phyloP scores from a whole-genome alignment of 2,797 vertebrate species.

The Adrianichthys oophorus region DNA sequence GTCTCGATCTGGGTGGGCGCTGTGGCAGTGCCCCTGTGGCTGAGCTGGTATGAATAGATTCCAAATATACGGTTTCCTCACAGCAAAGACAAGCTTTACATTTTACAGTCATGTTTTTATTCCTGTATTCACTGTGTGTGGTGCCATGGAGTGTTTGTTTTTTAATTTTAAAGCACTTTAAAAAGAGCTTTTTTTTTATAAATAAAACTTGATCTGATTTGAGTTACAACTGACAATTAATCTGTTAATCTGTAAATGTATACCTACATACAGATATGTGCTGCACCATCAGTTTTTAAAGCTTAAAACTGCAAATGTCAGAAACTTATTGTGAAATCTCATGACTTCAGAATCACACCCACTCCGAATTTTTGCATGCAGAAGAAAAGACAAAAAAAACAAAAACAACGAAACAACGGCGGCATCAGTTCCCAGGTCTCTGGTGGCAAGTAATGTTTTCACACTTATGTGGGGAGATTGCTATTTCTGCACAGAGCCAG shows the following conservation, averaged over 20 bases:
- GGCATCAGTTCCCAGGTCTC: slow-evolving; percentile 52
- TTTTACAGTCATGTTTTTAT: too few species aligned
- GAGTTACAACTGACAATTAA: not conserved
- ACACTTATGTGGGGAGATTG: slow-evolving; percentile 76
- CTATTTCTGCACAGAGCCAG: slow-evolving; percentile 77
- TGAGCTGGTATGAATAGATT: too few species aligned
- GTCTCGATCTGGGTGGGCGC: too few species aligned
- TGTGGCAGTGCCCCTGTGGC: too few species aligned
- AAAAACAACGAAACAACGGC: slow-evolving; percentile 12
- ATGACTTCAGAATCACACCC: slow-evolving; percentile 2
- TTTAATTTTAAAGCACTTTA: too few species aligned
- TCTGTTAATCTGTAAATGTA: too few species aligned
- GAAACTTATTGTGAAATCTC: slow-evolving; percentile 1
- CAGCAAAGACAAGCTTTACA: too few species aligned
- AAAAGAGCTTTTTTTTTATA: too few species aligned
- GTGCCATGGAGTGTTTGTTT: too few species aligned
- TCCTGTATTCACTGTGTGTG: too few species aligned
- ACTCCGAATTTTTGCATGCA: slow-evolving; percentile 9
- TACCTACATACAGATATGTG: not conserved
- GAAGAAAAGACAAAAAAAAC: not conserved
- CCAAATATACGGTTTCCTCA: too few species aligned
- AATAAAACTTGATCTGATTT: too few species aligned
- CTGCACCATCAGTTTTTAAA: not conserved
- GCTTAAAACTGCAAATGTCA: slow-evolving; percentile 9
- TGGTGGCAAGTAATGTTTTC: slow-evolving; percentile 72